These are phyloP conservation scores for cattle (Bos taurus) DNA, from an alignment of 2,113 vertebrate genomes.

Conservation along the genomic window DNA sequence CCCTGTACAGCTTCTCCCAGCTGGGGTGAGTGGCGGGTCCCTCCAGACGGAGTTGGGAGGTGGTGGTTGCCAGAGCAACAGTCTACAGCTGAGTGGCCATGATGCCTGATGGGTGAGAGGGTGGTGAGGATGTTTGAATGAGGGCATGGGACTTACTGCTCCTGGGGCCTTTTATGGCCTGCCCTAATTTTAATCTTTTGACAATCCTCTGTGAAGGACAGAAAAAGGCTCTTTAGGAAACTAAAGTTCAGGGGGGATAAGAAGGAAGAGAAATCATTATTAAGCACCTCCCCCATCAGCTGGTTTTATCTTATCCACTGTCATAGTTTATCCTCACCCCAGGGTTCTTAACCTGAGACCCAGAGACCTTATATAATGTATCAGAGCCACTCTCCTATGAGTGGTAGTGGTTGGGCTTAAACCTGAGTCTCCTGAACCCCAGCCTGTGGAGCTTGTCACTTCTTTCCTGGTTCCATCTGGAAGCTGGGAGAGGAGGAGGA, in stretches of 20 bases:
- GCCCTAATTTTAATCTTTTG: neutral
- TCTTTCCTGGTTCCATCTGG: neutral
- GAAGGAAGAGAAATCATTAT: neutral
- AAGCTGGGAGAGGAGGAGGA: neutral
- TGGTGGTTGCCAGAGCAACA: neutral
- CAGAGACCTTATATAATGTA: neutral
- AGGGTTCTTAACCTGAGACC: neutral
- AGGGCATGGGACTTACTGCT: neutral
- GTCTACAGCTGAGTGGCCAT: neutral
- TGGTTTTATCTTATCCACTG: neutral
- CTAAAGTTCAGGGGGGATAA: neutral
- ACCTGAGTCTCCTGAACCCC: neutral
- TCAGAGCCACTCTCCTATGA: neutral
- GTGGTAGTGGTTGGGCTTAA: neutral
- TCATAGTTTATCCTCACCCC: neutral
- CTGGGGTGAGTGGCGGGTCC: slow-evolving; percentile 83
- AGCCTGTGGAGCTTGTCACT: neutral
- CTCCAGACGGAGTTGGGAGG: neutral
- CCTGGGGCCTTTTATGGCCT: neutral
- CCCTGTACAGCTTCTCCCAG: slow-evolving; percentile 85
- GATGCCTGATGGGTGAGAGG: neutral
- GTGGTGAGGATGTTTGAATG: neutral
- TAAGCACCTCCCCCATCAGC: neutral
- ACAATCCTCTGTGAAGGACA: neutral
- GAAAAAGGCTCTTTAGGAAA: neutral